A percentile compares a stretch with the other conserved stretches of the same genome.
phyloP scores from a whole-genome alignment of 2,797 vertebrate species.

The Crax fasciolata region DNA sequence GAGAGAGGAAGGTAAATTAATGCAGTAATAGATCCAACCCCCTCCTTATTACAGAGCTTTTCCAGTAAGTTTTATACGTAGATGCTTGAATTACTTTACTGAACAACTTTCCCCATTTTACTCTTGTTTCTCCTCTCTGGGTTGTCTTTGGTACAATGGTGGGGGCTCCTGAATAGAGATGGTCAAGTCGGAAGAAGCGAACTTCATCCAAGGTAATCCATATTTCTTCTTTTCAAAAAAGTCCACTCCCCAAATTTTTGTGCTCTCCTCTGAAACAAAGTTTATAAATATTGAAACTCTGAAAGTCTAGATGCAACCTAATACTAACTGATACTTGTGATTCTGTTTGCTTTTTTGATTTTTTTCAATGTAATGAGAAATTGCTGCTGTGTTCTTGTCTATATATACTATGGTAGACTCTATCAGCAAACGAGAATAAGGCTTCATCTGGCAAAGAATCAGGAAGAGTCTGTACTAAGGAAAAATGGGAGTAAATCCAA shows the following conservation, averaged over 20 bases:
- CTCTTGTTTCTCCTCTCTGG: background rate
- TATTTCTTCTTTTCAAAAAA: background rate
- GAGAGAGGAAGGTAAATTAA: background rate
- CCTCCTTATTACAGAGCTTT: background rate
- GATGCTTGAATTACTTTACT: slow-evolving; percentile 37
- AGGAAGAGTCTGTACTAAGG: background rate
- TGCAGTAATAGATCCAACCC: background rate
- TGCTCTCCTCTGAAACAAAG: background rate
- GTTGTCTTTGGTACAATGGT: slow-evolving; percentile 8
- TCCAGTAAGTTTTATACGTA: background rate
- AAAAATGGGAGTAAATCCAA: background rate
- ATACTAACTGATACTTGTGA: background rate
- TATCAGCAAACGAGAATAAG: background rate
- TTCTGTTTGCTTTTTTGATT: background rate
- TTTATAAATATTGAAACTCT: background rate
- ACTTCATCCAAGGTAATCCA: slow-evolving; percentile 83
- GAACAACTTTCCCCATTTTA: slow-evolving; percentile 21
- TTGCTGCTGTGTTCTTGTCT: background rate
- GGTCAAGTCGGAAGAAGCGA: slow-evolving; percentile 87
- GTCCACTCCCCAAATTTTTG: background rate
- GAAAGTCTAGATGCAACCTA: background rate
- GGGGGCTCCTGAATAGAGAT: slow-evolving; percentile 81
- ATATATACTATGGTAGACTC: fast-evolving
- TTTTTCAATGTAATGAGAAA: background rate
- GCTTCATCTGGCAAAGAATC: background rate